Base-by-base conservation (phyloP, 2,113 vertebrate genomes). In the Scalopus aquaticus region DNA sequence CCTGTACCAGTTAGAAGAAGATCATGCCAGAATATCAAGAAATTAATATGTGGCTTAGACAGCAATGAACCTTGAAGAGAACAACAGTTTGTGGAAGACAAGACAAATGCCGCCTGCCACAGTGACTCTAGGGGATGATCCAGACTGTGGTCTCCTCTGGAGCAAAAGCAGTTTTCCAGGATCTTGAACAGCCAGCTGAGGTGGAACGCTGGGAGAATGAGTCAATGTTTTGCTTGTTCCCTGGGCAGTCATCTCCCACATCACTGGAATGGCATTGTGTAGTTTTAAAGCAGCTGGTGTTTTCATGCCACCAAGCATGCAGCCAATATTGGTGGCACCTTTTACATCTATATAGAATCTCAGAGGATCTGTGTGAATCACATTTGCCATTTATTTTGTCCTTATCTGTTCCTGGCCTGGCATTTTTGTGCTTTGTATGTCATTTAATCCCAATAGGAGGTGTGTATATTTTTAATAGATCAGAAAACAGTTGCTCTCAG, bases 1-100 rank as follows among this genome's bases (percentile, higher is more conserved):
- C 65, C 69, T 62, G 6, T 95, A 97, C 91, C 94, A 95, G 97
- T 97, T 94, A 88, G 60, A 76, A 44, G 69, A 92, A 92, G 95
- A 96, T 74, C 67, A 56, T 60, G 79, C 79, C 93, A 98, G 90
- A 97, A 97, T 95, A 95, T 94, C 93, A 95, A 95, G 86, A 95
- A 97, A 98, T 97, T 97, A 97, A 96, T 94, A 95, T 37, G 56
- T 83, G 65, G 82, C 93, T 97, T 98, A 96, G 92, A 96, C 93
- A 97, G 89, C 97, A 97, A 2, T 97, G 97, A 84, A 97, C 96
- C 97, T 97, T 96, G 96, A 97, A 97, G 74, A 97, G 93, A 98
- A 97, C 93, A 94, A 93, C 97, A 97, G 96, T 90, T 96, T 92
- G 72, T 98, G 96, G 95, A 97, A 96, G 93, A 88, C 24, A 94